Conservation (phyloP, 1,140 invertebrate species). For the Bombyx mandarina region DNA sequence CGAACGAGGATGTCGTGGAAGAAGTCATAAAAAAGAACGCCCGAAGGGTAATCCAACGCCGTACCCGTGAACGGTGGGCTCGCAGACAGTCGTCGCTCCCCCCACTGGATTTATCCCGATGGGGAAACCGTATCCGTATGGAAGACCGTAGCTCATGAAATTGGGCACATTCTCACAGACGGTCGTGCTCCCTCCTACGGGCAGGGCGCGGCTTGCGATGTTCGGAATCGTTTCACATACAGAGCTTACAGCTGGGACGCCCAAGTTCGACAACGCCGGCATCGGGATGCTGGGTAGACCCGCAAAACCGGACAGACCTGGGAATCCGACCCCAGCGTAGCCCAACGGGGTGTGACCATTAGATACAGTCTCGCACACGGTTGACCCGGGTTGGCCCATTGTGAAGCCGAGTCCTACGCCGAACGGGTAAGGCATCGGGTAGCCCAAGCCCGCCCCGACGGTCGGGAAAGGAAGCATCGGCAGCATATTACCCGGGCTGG, state of each 20-base stretch:
- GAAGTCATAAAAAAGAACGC: conserved; percentile 27
- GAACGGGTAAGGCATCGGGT: no score
- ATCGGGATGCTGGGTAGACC: neutral
- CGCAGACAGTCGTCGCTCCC: neutral
- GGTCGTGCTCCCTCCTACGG: conserved; percentile 10
- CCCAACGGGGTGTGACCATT: neutral
- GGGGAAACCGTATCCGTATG: conserved; percentile 6
- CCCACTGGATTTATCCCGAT: conserved; percentile 4
- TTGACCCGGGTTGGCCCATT: neutral
- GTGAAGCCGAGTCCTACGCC: no score
- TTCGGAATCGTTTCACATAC: no score
- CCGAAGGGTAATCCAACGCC: conserved; percentile 6
- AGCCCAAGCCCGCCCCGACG: no score
- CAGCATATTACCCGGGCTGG: no score
- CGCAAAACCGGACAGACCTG: neutral
- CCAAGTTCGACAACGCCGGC: neutral
- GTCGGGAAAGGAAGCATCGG: no score
- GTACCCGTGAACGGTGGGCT: neutral
- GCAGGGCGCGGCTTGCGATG: no score
- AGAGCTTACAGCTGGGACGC: neutral
- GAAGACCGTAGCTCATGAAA: neutral
- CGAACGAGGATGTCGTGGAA: conserved; percentile 6
- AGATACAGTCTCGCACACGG: conserved; percentile 14
- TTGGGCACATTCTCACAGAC: conserved; percentile 23
- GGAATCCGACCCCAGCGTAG: neutral